phyloP scores from a whole-genome alignment of 2,888 invertebrate genomes.

The Tethea ocularis region DNA sequence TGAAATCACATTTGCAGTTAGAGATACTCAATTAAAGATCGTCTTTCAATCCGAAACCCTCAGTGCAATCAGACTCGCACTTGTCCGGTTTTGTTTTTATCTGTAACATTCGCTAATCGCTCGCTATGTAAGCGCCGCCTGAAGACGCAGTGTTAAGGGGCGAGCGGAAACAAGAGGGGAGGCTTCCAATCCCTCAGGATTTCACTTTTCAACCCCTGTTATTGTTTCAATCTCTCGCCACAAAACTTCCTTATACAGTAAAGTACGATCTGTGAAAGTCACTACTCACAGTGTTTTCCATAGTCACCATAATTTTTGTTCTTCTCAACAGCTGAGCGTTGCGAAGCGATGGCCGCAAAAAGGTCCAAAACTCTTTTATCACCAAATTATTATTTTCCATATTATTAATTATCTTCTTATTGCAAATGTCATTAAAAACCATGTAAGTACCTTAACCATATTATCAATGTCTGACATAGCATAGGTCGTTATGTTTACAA shows the following conservation, averaged over 20 bases:
- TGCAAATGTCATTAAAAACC: neutral
- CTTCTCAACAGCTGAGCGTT: no score
- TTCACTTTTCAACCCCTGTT: slow-evolving; percentile 66
- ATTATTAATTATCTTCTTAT: neutral
- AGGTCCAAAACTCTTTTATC: no score
- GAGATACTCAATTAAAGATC: no score
- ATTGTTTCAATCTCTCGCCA: slow-evolving; percentile 77
- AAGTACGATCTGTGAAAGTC: slow-evolving; percentile 30
- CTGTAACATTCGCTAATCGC: slow-evolving; percentile 24
- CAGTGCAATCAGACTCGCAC: no score
- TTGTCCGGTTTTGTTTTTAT: no score
- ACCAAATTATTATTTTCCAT: no score
- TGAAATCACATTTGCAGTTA: no score
- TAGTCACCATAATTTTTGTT: neutral
- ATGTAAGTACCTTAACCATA: neutral
- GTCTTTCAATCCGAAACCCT: no score
- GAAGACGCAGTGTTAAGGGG: slow-evolving; percentile 29
- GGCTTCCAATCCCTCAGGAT: slow-evolving; percentile 54
- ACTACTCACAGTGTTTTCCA: slow-evolving; percentile 45
- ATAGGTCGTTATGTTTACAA: neutral
- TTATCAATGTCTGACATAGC: neutral
- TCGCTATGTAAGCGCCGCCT: slow-evolving; percentile 16
- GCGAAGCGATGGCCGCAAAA: no score
- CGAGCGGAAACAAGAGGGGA: slow-evolving; percentile 30
- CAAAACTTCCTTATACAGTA: slow-evolving; percentile 34